Evolutionary conservation across 2,113 vertebrate species (phyloP).

Genomic region (Oncorhynchus clarkii): DNA sequence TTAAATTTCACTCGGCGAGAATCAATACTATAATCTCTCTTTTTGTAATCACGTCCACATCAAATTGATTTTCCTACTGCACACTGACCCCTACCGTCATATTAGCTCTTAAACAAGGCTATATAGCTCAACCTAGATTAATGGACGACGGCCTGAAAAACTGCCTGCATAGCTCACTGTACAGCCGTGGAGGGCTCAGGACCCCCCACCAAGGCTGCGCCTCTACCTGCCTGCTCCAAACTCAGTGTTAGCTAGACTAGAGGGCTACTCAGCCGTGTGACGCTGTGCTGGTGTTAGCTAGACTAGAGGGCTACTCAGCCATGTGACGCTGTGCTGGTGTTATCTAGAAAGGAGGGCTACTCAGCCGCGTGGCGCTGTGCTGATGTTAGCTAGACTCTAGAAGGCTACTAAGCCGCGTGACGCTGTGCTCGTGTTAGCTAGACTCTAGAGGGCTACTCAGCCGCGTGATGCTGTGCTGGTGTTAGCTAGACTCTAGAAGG

Average conservation of each 20-base stretch:
- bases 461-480: too few relatives aligned
- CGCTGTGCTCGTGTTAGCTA: too few relatives aligned
- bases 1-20: conserved; percentile 54
- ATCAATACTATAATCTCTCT: conserved; percentile 69
- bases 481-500: too few relatives aligned
- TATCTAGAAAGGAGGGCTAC: too few relatives aligned
- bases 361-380: too few relatives aligned
- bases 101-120: conserved; percentile 72
- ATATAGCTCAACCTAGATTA: conserved; percentile 69
- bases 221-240: background rate
- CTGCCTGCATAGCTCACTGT: conserved; percentile 22
- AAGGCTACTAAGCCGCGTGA: too few relatives aligned
- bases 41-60: conserved; percentile 59
- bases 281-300: too few relatives aligned
- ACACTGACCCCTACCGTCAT: conserved; percentile 70
- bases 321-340: too few relatives aligned
- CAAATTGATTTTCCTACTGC: conserved; percentile 66
- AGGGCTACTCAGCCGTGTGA: too few relatives aligned
- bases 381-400: too few relatives aligned
- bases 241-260: background rate
- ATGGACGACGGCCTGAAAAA: conserved; percentile 45
- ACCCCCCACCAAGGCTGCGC: background rate
- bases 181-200: background rate
- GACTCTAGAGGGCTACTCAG: too few relatives aligned
- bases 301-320: too few relatives aligned